Evolutionary conservation across 2,888 invertebrate species (phyloP).

Genomic region (Macaria liturata): DNA sequence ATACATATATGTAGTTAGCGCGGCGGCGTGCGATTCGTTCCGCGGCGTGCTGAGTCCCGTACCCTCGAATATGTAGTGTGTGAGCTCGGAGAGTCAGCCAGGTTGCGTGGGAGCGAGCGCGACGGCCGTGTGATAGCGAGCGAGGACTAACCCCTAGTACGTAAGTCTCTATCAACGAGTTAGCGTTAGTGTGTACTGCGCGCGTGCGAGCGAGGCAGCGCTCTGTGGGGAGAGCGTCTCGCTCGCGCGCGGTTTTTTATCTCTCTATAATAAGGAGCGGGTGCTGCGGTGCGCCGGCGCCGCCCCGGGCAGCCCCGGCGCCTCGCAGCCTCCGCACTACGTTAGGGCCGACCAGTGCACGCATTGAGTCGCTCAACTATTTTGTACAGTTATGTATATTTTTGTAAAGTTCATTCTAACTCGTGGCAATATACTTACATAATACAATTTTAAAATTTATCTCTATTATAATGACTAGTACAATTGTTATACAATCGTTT

Average conservation of each 20-base stretch:
- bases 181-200: conserved; percentile 58
- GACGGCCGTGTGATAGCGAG: conserved; percentile 14
- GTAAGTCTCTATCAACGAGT: conserved; percentile 79
- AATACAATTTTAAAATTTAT: conserved; percentile 69
- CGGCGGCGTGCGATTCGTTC: conserved; percentile 20
- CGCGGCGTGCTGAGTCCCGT: conserved; percentile 2
- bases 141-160: conserved; percentile 48
- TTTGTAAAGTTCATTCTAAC: conserved; percentile 79
- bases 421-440: conserved; percentile 69
- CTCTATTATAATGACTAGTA: conserved; percentile 72
- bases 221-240: conserved; percentile 21
- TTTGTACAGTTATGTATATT: conserved; percentile 80
- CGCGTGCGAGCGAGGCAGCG: conserved; percentile 19
- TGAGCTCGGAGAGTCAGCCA: no score
- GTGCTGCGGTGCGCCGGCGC: conserved; percentile 4
- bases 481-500: conserved; percentile 63
- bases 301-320: conserved; percentile 11
- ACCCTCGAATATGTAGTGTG: conserved; percentile 3
- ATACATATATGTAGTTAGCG: background rate
- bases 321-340: conserved; percentile 23
- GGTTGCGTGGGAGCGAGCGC: conserved; percentile 31
- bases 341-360: conserved; percentile 58
- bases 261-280: conserved; percentile 18
- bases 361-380: conserved; percentile 73
- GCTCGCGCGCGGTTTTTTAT: conserved; percentile 25